Conservation (phyloP, 2,797 vertebrate species). For the Bradypus variegatus region DNA sequence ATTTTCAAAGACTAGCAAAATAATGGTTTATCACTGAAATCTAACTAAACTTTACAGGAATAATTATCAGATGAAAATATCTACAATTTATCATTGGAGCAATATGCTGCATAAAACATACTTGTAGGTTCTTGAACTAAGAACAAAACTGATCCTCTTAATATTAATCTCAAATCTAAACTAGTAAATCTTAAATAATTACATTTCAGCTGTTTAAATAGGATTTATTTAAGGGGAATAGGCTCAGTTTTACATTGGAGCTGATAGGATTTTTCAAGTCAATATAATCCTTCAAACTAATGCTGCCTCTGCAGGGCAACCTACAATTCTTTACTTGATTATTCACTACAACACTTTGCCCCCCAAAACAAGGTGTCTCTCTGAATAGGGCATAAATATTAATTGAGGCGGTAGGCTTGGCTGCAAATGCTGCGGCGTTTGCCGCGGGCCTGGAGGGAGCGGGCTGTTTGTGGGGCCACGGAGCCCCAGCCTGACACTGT, state of each 20-base stretch:
- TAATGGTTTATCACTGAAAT: not conserved
- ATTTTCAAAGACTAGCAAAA: not conserved
- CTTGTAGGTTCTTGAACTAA: not conserved
- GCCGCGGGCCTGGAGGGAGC: too few relatives aligned
- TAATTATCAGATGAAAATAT: not conserved
- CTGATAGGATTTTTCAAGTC: conserved; percentile 45
- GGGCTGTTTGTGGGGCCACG: too few relatives aligned
- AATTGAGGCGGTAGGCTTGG: too few relatives aligned
- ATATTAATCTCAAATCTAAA: conserved; percentile 30
- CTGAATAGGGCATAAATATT: conserved; percentile 81
- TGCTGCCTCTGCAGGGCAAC: conserved; percentile 36
- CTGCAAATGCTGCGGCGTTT: too few relatives aligned
- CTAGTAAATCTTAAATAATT: not conserved
- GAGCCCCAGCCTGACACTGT: too few relatives aligned
- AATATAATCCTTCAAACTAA: conserved; percentile 62
- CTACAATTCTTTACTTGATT: conserved; percentile 72
- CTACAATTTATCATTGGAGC: not conserved
- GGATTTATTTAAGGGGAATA: conserved; percentile 38
- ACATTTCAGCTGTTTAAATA: conserved; percentile 29
- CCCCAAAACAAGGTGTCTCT: conserved; percentile 77
- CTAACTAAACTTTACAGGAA: not conserved
- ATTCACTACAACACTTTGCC: conserved; percentile 65
- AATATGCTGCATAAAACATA: not conserved
- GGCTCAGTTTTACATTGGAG: conserved; percentile 31
- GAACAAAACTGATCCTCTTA: not conserved